Evolutionary conservation across 1,140 invertebrate species (phyloP), one percentile per base, ranked within the genome.

Genomic region (Drosophila subobscura): DNA sequence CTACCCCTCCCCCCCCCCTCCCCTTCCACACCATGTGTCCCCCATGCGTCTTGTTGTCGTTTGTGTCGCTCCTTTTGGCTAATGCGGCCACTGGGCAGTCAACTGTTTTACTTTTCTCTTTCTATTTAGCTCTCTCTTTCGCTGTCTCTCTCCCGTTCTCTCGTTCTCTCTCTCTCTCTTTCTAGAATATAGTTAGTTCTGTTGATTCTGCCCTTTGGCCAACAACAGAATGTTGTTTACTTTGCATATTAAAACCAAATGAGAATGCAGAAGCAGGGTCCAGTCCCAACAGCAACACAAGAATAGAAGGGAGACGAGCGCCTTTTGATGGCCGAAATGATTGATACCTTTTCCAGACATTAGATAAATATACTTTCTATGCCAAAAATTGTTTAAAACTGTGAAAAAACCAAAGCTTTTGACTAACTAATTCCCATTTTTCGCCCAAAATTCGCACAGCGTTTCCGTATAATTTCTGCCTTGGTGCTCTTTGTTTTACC

Each of bases 201-300:
- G 80, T 84, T 85, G 77, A 86, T 81, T 85, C 81, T 86, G 81
- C 81, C 79, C 79, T 83, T 81, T 73, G 79, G 79, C 79, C 74
- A 70, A 83, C 79, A 81, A 33, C 78, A 81, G 68, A 83, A 83
- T 67, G 81, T 67, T 85, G 80, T 86, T 84, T 79, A 84, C 78
- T 86, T 81, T 85, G 81, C 81, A 86, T 86, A 81, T 85, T 86
- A 86, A 86, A 85, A 86, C 80, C 73, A 85, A 85, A 85, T 81
- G 77, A 73, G 59, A 85, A 83, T 81, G 79, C 79, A 83, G 49
- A 65, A 56, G 65, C 53, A 65, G 67, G 41, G 29, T 33, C 29
- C 64, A 78, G 51, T 56, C 54, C 44, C 53, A 76, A 56, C 29
- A 54, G 55, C 29, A 58, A 41, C 4, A 60, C 29, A 33, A 33